Conservation (phyloP, 2,888 invertebrate genomes). For the Ophion ellenae region DNA sequence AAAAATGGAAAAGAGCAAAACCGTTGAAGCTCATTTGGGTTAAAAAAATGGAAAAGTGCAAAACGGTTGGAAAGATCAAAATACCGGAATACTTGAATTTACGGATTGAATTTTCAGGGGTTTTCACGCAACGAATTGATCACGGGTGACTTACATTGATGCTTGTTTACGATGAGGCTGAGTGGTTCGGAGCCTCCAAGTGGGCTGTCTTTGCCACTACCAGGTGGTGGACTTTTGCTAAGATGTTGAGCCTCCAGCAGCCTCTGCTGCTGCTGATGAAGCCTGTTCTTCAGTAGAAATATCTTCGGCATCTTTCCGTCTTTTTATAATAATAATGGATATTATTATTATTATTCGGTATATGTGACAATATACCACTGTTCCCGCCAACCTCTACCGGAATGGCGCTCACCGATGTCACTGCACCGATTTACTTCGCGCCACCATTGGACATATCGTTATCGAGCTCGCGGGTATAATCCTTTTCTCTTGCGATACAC, state of each 20-base stretch:
- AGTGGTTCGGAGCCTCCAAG: constrained; percentile 83
- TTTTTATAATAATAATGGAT: constrained; percentile 31
- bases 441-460: constrained; percentile 51
- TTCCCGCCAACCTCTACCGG: constrained; percentile 6
- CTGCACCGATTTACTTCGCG: constrained; percentile 52
- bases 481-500: neutral
- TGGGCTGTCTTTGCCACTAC: constrained; percentile 81
- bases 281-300: constrained; percentile 94
- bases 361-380: constrained; percentile 13
- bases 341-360: constrained; percentile 34
- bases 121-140: neutral
- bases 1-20: too few species aligned
- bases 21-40: too few species aligned
- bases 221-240: constrained; percentile 80
- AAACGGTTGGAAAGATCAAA: too few species aligned
- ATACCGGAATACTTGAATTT: too few species aligned
- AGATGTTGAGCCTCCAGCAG: constrained; percentile 93
- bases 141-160: constrained; percentile 82
- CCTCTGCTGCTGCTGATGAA: constrained; percentile 95
- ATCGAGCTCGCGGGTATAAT: constrained; percentile 13
- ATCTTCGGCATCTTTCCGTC: constrained; percentile 93
- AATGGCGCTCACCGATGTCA: constrained; percentile 52
- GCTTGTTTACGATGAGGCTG: constrained; percentile 84
- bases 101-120: neutral
- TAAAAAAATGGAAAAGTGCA: too few species aligned